Evolutionary conservation across 2,888 invertebrate species (phyloP).

Genomic region (Neoascia interrupta): DNA sequence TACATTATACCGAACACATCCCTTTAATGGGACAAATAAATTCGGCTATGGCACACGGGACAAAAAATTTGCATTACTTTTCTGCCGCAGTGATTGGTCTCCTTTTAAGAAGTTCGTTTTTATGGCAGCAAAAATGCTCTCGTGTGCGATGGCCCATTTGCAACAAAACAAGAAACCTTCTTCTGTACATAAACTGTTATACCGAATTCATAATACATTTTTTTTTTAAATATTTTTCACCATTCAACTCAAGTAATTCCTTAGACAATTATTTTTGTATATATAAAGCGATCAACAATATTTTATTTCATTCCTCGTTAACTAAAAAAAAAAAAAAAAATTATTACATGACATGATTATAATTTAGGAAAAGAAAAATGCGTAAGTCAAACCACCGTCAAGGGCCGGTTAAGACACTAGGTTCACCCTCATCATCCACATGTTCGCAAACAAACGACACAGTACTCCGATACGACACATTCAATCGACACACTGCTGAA

Average conservation of each 20-base stretch:
- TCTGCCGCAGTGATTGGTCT: too few species aligned
- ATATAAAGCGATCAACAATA: conserved; percentile 15
- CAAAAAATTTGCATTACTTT: too few species aligned
- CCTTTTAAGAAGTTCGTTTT: too few species aligned
- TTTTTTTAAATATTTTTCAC: conserved; percentile 11
- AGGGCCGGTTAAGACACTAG: conserved; percentile 59
- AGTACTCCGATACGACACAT: conserved; percentile 56
- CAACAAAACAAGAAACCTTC: conserved; percentile 37
- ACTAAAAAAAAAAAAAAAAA: too few species aligned
- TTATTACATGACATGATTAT: conserved; percentile 25
- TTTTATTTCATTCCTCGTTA: conserved; percentile 33
- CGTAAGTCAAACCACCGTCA: conserved; percentile 67
- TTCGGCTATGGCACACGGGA: background rate
- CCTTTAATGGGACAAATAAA: conserved; percentile 47
- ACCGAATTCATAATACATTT: conserved; percentile 21
- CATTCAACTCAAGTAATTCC: conserved; percentile 19
- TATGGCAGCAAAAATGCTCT: too few species aligned
- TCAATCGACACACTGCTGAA: conserved; percentile 60
- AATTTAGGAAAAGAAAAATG: conserved; percentile 67
- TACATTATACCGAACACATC: conserved; percentile 49
- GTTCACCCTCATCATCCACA: conserved; percentile 75
- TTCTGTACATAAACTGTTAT: conserved; percentile 26
- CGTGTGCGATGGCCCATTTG: too few species aligned
- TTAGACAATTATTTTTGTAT: conserved; percentile 45
- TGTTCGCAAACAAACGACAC: conserved; percentile 74